Base-by-base conservation (phyloP, 2,113 vertebrate genomes). In the Mellivora capensis region DNA sequence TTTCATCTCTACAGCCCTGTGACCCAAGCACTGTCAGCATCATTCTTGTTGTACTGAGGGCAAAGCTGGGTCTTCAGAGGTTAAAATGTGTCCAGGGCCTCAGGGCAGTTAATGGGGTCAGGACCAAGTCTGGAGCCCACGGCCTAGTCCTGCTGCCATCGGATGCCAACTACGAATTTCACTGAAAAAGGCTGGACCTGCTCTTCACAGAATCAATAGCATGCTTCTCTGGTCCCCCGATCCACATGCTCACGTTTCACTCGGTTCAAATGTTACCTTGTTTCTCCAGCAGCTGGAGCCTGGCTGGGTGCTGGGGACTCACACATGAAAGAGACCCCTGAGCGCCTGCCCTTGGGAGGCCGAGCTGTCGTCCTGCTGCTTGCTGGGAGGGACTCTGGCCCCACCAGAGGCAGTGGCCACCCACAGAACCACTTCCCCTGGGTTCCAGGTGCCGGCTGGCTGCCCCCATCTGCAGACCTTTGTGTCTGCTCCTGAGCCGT, bases 331-430 rank as follows among this genome's bases (percentile, higher is more conserved):
- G 34, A 67, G 67, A n/a, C 6, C 34, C 4, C 3, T 17, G 0
- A 8, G 49, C 3, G 3, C 34, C 29, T 84, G 52, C 37, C 77
- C n/a, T 82, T n/a, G 74, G 62, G 52, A 67, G 29, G 31, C n/a
- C 10, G 0, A 6, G 0, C 11, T 0, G 52, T 6, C 23, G 37
- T 27, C 9, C 4, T 15, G 44, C 8, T 1, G 7, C 34, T 25
- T 6, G 8, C 37, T 86, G 3, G 34, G 52, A 82, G 27, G 31
- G 62, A 34, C 11, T 10, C 39, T 34, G 18, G 34, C 4, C 7
- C 9, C 0, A 10, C 13, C 4, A 9, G 44, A 76, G 62, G n/a
- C 29, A 49, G 44, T 3, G 1, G 25, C 31, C 0, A 1, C n/a
- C 81, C 54, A 57, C 27, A 61, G 15, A 49, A 61, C 79, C 37